Evolutionary conservation across 1,140 invertebrate genomes (phyloP), one percentile per base, ranked within the genome.

Genomic region (Megalonaias nervosa): DNA sequence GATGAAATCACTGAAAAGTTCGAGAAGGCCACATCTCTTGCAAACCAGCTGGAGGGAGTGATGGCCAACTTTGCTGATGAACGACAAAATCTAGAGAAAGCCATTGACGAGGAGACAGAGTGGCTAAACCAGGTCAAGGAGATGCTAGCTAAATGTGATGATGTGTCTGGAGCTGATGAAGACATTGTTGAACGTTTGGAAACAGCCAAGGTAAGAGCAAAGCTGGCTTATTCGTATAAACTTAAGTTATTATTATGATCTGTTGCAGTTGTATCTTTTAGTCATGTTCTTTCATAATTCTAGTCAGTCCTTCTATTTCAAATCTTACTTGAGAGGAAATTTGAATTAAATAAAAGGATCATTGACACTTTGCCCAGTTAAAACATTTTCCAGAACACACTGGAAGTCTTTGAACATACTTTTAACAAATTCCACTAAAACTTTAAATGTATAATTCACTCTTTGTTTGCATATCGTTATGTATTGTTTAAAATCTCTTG

Each of bases 81-180:
- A 66, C 80, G 85, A 70, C 75, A 86, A 58, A 81, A 82, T 23
- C 78, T 90, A 2, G 81, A 87, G 68, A 75, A 83, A 65, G 83
- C 81, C 31, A 87, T 90, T 61, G 82, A 86, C 23, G 84, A 87
- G 13, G 85, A 88, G 66, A 81, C 83, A 48, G 82, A 88, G 70
- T 90, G 88, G 89, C 72, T 92, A 31, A 89, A 84, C 67, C 48
- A 83, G 26, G 80, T 89, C 61, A 87, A 90, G 72, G 97, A 98
- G 87, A 93, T 94, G 67, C 93, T 98, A 1, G 95, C 96, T 16
- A 96, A 96, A 90, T 97, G 96, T 90, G 97, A 98, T 88, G 96
- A 98, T 90, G 93, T 97, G 85, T 95, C 95, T 17, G 97, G 97
- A 1, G 94, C 96, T 82, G 96, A 96, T 88, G 93, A 93, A 5